These are phyloP conservation scores for Gallinago paraguaiae DNA, from an alignment of 2,113 vertebrate species.

Conservation along the genomic window DNA sequence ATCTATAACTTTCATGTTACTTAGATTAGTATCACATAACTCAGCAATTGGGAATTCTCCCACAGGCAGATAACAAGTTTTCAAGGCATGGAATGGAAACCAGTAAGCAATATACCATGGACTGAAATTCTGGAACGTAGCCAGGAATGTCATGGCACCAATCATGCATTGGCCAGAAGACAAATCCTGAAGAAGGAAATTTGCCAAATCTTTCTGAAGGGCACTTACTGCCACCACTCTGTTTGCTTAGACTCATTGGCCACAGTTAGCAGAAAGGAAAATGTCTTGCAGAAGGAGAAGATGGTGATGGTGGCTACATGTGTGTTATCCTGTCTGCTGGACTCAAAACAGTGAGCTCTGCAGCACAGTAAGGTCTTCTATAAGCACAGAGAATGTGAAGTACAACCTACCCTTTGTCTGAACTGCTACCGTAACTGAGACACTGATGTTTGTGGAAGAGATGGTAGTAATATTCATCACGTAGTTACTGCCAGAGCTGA, in stretches of 20 bases:
- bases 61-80: background rate
- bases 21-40: background rate
- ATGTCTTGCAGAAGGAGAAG: background rate
- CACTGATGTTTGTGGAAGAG: conserved; percentile 49
- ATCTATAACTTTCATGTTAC: background rate
- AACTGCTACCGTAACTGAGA: conserved; percentile 39
- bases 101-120: background rate
- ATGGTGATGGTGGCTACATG: background rate
- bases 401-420: conserved; percentile 53
- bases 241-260: background rate
- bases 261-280: background rate
- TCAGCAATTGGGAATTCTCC: background rate
- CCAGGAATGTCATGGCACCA: background rate
- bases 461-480: conserved; percentile 80
- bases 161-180: background rate
- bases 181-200: background rate
- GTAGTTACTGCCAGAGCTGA: conserved; percentile 87
- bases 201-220: background rate
- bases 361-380: background rate
- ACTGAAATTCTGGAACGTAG: background rate
- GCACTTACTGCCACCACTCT: background rate
- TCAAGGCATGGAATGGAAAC: background rate
- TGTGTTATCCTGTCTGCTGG: background rate
- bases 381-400: background rate
- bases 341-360: background rate